Evolutionary conservation across 1,140 invertebrate genomes (phyloP), one percentile per base, ranked within the genome.

Genomic region (Macrostomum lignano): DNA sequence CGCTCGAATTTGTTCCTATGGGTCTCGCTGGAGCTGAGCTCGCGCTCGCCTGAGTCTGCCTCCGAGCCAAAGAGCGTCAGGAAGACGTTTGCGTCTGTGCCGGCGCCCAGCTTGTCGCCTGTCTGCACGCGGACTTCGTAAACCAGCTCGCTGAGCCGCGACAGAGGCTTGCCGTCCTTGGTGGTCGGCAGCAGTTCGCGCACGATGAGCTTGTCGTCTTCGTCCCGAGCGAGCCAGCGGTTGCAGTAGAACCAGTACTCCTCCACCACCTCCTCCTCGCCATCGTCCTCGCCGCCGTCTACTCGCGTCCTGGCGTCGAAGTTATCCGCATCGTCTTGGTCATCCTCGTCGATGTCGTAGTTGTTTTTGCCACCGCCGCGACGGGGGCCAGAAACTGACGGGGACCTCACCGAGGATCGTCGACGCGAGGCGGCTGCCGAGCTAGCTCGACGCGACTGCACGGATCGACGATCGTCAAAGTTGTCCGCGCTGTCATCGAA

Each of bases 161-260:
- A 28, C 21, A 55, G 36, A 11, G 44, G 42, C 17, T 36, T 36
- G 10, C 54, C 52, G 7, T 51, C 32, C 29, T 50, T 44, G 38
- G 52, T 49, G 5, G 54, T 55, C 5, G 54, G 51, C 5, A 51
- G 36, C 3, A 58, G 39, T 40, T 58, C 54, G 35, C 54, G 36
- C 6, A 53, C 44, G 22, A 53, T 55, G 28, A 42, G 39, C 30
- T 44, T 44, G 38, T 58, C 54, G 30, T 45, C 54, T 39, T 55
- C 50, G 31, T 40, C 36, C 21, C 39, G 40, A 13, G 51, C 48
- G 35, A 58, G 52, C 52, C 52, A 58, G 21, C 43, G 40, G 22
- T 50, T 42, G 7, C 51, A 49, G 31, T 49, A 46, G 43, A 57
- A 59, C 47, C 49, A 55, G 36, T 54, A 57, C 26, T 53, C 47